Evolutionary conservation across 2,113 vertebrate genomes (phyloP), one percentile per base, ranked within the genome.

Genomic region (Gopherus flavomarginatus): DNA sequence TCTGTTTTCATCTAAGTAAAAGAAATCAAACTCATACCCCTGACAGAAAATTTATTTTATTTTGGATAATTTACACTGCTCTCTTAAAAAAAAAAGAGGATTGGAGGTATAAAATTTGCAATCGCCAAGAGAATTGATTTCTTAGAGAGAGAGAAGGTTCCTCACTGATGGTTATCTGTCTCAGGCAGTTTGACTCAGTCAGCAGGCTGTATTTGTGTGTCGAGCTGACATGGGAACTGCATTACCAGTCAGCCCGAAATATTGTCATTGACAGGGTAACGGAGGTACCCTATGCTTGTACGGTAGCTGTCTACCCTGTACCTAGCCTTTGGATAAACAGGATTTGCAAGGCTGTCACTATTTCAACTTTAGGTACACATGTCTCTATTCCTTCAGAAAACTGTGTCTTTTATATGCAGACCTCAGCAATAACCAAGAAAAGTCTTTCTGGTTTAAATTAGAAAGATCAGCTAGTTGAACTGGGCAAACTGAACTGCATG

Each of bases 391-490:
- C 72, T 87, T 95, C 54, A 85, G 81, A 96, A 96, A 97, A 92
- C 0, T 21, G 5, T 35, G 65, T 35, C 91, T 96, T 94, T 93
- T 97, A 92, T 86, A 62, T 90, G 96, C 96, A 89, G 57, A 94
- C 93, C 83, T 97, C 91, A 98, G 85, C 83, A 97, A 79, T 83
- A 96, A 93, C n/a, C 50, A 93, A 90, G 56, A 80, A 89, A 94
- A 81, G 38, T 86, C 29, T 94, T 96, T 90, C 95, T 81, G 87
- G 96, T 93, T 93, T 95, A 93, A 97, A 95, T 82, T 91, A 80
- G 87, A 94, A 96, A 91, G 80, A 97, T 93, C 90, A 96, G 56
- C 94, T 85, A 94, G 90, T 47, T 93, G 54, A 90, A 54, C 88
- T 95, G 95, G 93, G 44, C 50, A 95, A 88, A 56, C 62, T 92